A percentile compares a stretch with the other conserved stretches of the same genome.
These are phyloP conservation scores for Coranthus polyacanthus DNA, from an alignment of 2,797 vertebrate genomes.

Conservation along the genomic window DNA sequence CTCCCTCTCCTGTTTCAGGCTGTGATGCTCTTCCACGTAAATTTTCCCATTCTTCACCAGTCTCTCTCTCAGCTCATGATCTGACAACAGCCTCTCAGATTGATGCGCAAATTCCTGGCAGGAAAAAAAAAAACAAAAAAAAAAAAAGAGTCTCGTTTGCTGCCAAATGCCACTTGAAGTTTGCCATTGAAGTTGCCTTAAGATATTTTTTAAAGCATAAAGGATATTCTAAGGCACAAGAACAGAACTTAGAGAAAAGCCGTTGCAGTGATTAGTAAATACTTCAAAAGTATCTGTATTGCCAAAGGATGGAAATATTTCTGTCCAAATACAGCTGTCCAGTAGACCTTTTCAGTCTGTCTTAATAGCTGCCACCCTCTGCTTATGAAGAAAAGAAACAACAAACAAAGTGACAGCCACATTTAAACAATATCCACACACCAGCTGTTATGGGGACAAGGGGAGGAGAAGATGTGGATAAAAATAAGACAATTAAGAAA, in stretches of 20 bases:
- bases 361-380: conserved; percentile 54
- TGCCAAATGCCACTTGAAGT: conserved; percentile 65
- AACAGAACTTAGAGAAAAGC: conserved; percentile 60
- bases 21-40: conserved; percentile 85
- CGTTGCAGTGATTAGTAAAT: conserved; percentile 56
- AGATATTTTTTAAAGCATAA: conserved; percentile 57
- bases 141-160: conserved; percentile 55
- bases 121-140: conserved; percentile 60
- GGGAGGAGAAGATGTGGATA: conserved; percentile 21
- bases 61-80: conserved; percentile 81
- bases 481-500: conserved; percentile 45
- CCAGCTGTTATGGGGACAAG: conserved; percentile 38
- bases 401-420: conserved; percentile 24
- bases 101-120: conserved; percentile 92
- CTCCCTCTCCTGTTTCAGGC: conserved; percentile 84
- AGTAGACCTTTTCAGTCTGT: conserved; percentile 41
- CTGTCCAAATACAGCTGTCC: conserved; percentile 53
- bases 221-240: conserved; percentile 54
- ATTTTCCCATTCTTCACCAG: conserved; percentile 85
- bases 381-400: conserved; percentile 30
- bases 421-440: conserved; percentile 28
- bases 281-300: conserved; percentile 53
- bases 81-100: conserved; percentile 87
- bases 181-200: conserved; percentile 58
- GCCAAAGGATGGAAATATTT: conserved; percentile 67